phyloP scores from a whole-genome alignment of 2,797 vertebrate species.

The Semaprochilodus insignis region DNA sequence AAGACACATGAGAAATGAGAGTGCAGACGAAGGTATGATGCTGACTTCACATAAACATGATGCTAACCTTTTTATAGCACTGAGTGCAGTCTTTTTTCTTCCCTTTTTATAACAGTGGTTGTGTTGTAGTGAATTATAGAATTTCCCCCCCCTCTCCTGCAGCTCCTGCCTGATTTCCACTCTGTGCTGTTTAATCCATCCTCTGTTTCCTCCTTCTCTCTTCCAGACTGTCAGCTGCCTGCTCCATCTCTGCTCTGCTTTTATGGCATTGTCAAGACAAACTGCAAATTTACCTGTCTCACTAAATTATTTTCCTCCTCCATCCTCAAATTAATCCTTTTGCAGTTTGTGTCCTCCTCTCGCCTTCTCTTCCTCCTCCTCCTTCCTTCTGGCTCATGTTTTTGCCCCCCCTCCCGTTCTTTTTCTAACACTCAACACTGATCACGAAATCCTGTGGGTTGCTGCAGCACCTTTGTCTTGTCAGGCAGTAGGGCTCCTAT shows the following conservation, averaged over 20 bases:
- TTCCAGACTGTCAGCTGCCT: slow-evolving; percentile 39
- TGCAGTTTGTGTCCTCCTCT: slow-evolving; percentile 14
- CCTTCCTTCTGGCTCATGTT: slow-evolving; percentile 47
- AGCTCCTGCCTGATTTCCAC: slow-evolving; percentile 44
- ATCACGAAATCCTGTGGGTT: slow-evolving; percentile 53
- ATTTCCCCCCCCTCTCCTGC: slow-evolving; percentile 21
- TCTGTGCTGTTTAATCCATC: slow-evolving; percentile 26
- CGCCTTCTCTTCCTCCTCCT: slow-evolving; percentile 45
- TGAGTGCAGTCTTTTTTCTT: slow-evolving; percentile 5
- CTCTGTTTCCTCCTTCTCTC: slow-evolving; percentile 37
- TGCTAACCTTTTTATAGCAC: slow-evolving; percentile 9
- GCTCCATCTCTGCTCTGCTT: slow-evolving; percentile 33
- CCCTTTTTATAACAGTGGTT: not conserved
- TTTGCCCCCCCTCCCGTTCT: slow-evolving; percentile 50
- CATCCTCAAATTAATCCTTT: slow-evolving; percentile 9
- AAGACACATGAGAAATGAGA: not conserved
- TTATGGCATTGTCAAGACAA: slow-evolving; percentile 41
- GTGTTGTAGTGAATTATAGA: slow-evolving; percentile 6
- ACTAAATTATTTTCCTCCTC: slow-evolving; percentile 33
- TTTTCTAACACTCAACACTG: slow-evolving; percentile 58
- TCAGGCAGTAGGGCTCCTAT: slow-evolving; percentile 20
- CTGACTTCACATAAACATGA: slow-evolving; percentile 43
- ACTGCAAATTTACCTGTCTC: slow-evolving; percentile 48
- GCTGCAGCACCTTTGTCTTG: slow-evolving; percentile 54
- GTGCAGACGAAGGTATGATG: slow-evolving; percentile 10